Conservation (phyloP, 1,140 invertebrate genomes). For the Homalodisca vitripennis region DNA sequence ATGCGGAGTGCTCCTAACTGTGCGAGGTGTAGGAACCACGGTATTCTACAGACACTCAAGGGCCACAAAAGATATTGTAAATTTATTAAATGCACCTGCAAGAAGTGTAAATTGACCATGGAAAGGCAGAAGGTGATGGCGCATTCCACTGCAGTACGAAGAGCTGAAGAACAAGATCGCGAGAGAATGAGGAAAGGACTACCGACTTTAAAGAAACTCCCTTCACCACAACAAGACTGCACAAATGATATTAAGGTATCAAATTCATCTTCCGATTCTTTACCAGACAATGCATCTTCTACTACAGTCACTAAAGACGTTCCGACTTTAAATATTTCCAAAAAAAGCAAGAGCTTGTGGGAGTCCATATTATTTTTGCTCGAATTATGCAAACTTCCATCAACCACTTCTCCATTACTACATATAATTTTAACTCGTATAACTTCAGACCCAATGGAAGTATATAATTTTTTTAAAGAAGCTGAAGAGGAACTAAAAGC, state of each 20-base stretch:
- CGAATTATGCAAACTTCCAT: neutral
- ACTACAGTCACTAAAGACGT: too few species aligned
- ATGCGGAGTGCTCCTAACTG: slow-evolving; percentile 62
- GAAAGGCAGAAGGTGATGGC: slow-evolving; percentile 78
- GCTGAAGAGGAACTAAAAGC: neutral
- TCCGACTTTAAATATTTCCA: too few species aligned
- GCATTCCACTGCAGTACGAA: slow-evolving; percentile 66
- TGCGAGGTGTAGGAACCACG: slow-evolving; percentile 84
- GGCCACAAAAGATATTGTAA: slow-evolving; percentile 90
- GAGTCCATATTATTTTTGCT: neutral
- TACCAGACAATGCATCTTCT: neutral
- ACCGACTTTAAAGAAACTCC: neutral
- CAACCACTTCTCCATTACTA: neutral
- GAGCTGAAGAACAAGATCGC: slow-evolving; percentile 18
- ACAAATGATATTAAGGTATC: neutral
- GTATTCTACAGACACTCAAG: slow-evolving; percentile 77
- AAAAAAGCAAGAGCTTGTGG: too few species aligned
- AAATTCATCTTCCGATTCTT: neutral
- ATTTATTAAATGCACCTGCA: slow-evolving; percentile 75
- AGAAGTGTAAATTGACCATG: slow-evolving; percentile 78
- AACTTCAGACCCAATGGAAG: neutral
- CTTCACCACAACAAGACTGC: neutral
- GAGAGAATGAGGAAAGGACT: slow-evolving; percentile 13
- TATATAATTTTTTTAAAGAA: neutral
- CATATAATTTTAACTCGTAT: neutral